Percentiles rank a stretch among this genome's conserved stretches.
Conservation (phyloP, 1,140 invertebrate genomes). For the Trachymyrmex septentrionalis region DNA sequence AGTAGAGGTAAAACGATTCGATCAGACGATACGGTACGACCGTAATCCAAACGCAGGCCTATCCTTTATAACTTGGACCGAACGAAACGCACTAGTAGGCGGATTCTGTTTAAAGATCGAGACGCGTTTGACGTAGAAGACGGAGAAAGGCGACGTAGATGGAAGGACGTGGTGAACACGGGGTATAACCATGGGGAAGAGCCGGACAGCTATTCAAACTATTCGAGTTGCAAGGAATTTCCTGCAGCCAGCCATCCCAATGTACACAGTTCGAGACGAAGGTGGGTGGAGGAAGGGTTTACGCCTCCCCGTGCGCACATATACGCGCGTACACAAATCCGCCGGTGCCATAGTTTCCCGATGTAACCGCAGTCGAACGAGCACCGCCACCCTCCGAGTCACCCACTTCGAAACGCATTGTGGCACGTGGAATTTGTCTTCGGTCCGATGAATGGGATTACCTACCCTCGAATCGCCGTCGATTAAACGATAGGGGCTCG, state of each 20-base stretch:
- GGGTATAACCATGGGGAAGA: slow-evolving; percentile 47
- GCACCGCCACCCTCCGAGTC: slow-evolving; percentile 62
- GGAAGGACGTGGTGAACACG: slow-evolving; percentile 36
- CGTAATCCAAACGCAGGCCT: neutral
- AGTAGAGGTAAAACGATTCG: neutral
- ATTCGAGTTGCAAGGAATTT: slow-evolving; percentile 77
- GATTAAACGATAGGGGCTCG: slow-evolving; percentile 69
- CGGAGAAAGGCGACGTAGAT: slow-evolving; percentile 38
- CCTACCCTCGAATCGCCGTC: slow-evolving; percentile 71
- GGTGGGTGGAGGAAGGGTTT: neutral
- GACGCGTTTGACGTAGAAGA: neutral
- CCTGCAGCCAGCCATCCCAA: slow-evolving; percentile 56
- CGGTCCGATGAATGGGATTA: slow-evolving; percentile 76
- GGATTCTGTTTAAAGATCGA: slow-evolving; percentile 35
- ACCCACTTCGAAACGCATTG: slow-evolving; percentile 64
- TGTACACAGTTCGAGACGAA: slow-evolving; percentile 56
- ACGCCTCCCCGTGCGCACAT: slow-evolving; percentile 6
- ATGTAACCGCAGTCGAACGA: slow-evolving; percentile 77
- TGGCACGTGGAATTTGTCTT: slow-evolving; percentile 74
- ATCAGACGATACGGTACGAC: neutral
- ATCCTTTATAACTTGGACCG: slow-evolving; percentile 9
- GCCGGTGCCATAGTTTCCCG: slow-evolving; percentile 74
- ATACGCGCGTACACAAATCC: slow-evolving; percentile 53
- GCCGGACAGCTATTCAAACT: slow-evolving; percentile 76
- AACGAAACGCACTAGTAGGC: neutral